A percentile compares a stretch with the other conserved stretches of the same genome.
Conservation (phyloP, 2,797 vertebrate genomes). For the Pelochelys cantorii region DNA sequence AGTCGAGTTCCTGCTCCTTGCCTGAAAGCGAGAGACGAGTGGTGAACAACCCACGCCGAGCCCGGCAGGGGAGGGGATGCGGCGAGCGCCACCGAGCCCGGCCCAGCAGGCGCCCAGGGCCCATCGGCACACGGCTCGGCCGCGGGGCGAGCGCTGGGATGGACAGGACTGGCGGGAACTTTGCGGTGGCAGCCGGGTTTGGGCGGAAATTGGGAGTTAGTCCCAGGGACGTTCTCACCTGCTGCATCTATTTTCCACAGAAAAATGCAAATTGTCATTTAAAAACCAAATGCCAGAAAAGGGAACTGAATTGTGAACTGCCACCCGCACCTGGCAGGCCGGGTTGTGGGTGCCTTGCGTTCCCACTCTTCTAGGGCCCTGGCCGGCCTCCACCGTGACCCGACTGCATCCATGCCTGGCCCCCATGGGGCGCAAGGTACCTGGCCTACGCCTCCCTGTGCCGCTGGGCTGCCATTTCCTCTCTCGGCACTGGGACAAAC, state of each 20-base stretch:
- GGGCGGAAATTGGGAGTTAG: too few species aligned
- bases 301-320: not conserved
- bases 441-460: not conserved
- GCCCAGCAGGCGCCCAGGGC: too few species aligned
- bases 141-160: not conserved
- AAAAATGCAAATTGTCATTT: not conserved
- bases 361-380: not conserved
- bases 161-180: too few species aligned
- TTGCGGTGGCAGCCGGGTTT: too few species aligned
- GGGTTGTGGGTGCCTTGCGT: too few species aligned
- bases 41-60: not conserved
- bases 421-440: not conserved
- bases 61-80: not conserved
- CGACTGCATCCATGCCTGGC: too few species aligned
- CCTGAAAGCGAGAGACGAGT: slow-evolving; percentile 8
- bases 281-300: not conserved
- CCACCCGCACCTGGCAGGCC: too few species aligned
- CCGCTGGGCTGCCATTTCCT: not conserved
- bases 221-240: not conserved
- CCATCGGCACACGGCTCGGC: not conserved
- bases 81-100: too few species aligned
- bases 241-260: not conserved
- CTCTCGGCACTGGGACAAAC: not conserved
- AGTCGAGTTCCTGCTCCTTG: slow-evolving; percentile 63
- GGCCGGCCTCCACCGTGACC: not conserved